Conservation (phyloP, 64 coral and sea anemone genomes). For the Stichodactyla helianthus region DNA sequence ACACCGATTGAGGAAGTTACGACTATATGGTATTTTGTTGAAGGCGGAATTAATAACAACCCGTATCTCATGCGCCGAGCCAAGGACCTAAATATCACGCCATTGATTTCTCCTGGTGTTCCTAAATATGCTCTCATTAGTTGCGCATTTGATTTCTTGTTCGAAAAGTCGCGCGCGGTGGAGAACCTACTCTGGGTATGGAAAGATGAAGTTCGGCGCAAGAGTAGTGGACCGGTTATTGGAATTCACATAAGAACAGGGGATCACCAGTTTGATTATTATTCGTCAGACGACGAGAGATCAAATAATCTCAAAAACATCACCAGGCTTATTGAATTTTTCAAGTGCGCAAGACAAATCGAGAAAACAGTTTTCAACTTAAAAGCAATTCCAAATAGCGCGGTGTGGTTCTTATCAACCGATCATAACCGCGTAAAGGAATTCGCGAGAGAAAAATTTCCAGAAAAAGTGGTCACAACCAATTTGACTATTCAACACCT, state of each 20-base stretch:
- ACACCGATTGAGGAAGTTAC: conserved; percentile 56
- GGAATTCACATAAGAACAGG: conserved; percentile 80
- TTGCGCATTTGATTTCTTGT: conserved; percentile 83
- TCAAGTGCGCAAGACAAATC: conserved; percentile 58
- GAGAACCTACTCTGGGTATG: conserved; percentile 25
- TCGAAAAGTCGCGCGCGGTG: conserved; percentile 46
- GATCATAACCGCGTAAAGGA: conserved; percentile 55
- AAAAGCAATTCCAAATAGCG: neutral
- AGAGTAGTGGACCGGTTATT: conserved; percentile 40
- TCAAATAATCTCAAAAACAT: conserved; percentile 22
- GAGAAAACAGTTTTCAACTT: conserved; percentile 44
- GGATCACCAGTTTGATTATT: conserved; percentile 78
- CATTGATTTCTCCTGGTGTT: conserved; percentile 34
- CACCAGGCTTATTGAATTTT: conserved; percentile 40
- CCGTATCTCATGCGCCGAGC: conserved; percentile 61
- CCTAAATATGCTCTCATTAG: conserved; percentile 69
- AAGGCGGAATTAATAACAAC: conserved; percentile 61
- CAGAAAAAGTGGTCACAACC: conserved; percentile 55
- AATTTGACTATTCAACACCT: conserved; percentile 73
- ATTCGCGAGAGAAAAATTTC: conserved; percentile 35
- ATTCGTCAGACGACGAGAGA: conserved; percentile 32
- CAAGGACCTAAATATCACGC: conserved; percentile 40
- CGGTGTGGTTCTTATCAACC: conserved; percentile 66
- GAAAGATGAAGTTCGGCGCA: conserved; percentile 18
- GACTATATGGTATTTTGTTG: conserved; percentile 87